A percentile compares a stretch with the other conserved stretches of the same genome.
Evolutionary conservation across 2,797 vertebrate species (phyloP).

Genomic region (Sebastes steindachneri): DNA sequence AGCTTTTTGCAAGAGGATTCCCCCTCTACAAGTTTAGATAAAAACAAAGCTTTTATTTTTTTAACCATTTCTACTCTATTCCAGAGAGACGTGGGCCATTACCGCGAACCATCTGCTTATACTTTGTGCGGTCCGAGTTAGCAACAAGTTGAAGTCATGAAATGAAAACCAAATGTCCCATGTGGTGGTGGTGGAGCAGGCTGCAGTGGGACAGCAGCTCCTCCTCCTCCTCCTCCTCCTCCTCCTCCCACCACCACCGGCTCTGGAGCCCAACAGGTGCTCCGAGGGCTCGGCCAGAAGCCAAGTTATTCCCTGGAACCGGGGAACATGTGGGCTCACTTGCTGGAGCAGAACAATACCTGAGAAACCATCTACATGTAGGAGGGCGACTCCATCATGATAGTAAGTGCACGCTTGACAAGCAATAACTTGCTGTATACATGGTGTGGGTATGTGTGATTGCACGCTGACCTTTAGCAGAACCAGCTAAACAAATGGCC

Average conservation of each 20-base stretch:
- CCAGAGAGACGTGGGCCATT: constrained; percentile 56
- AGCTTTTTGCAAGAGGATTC: constrained; percentile 34
- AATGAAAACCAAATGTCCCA: constrained; percentile 85
- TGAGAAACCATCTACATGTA: constrained; percentile 21
- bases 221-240: constrained; percentile 50
- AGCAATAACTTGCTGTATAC: background rate
- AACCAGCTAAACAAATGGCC: constrained; percentile 41
- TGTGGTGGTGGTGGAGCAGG: constrained; percentile 64
- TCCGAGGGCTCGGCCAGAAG: constrained; percentile 53
- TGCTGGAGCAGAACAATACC: constrained; percentile 59
- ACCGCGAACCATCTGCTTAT: constrained; percentile 78
- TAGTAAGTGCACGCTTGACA: constrained; percentile 13
- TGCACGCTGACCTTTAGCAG: constrained; percentile 37
- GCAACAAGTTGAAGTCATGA: constrained; percentile 82
- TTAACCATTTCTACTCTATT: constrained; percentile 50
- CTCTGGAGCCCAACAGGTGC: constrained; percentile 79
- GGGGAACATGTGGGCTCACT: constrained; percentile 58
- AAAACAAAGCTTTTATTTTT: constrained; percentile 47
- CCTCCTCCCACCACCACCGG: constrained; percentile 34
- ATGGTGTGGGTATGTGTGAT: background rate
- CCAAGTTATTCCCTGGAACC: constrained; percentile 61
- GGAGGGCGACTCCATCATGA: constrained; percentile 8
- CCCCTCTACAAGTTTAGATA: constrained; percentile 43
- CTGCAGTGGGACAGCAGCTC: constrained; percentile 62
- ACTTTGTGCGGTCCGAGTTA: constrained; percentile 76